Base-by-base conservation (phyloP, 2,113 vertebrate species). In the Lota lota region DNA sequence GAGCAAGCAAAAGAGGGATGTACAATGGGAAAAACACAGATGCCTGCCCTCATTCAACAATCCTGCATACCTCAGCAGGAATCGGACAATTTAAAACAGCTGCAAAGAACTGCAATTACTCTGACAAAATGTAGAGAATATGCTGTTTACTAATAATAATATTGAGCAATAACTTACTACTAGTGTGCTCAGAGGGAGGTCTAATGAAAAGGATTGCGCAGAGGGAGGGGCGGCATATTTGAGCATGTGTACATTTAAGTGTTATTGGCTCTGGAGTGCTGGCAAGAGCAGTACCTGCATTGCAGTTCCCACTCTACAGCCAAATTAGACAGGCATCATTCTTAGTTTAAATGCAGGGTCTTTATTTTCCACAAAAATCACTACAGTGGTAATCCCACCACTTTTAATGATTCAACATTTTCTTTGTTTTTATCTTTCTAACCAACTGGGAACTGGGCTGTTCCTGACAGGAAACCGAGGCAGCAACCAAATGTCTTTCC, bases 391-490 rank as follows among this genome's bases (percentile, higher is more conserved):
- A 3, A 11, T 54, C 6, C 66, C 63, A 66, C 33, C 22, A 70
- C 67, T 66, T 50, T 33, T 63, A 66, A 24, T 21, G 33, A 15
- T 61, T 56, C 15, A n/a, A 18, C 3, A 60, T 68, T 67, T 19
- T 22, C 21, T 33, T n/a, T n/a, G 50, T 70, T 71, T 70, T 80
- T 83, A 70, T 72, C 68, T 73, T 54, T 64, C 24, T 75, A 79
- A 50, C 73, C 81, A 67, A 63, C 72, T 58, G 85, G 80, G 79
- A 88, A 78, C 69, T 65, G 80, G 70, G 53, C 24, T 28, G 76
- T 84, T 89, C 82, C 87, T 88, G 72, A 81, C 87, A 92, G 90
- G 90, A 92, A 91, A 79, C 79, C 72, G 76, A 76, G 75, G 76
- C 80, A 83, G 79, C 85, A 82, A 85, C 76, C 82, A 79, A 89